These are phyloP conservation scores for Camponotus pennsylvanicus DNA, from an alignment of 1,140 invertebrate species.

Conservation along the genomic window DNA sequence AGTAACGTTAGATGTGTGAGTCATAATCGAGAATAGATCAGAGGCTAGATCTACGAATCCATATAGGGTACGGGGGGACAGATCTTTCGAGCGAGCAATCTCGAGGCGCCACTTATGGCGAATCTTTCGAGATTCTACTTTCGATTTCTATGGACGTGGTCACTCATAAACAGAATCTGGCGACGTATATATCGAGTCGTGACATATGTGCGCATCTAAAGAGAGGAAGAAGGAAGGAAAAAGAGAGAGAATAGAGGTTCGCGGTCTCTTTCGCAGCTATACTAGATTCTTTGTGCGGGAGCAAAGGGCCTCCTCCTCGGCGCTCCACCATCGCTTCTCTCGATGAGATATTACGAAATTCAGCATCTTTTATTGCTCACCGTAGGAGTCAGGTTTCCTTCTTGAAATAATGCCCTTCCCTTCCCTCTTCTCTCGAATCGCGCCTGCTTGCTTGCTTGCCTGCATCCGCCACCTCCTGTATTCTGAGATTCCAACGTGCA, in stretches of 20 bases:
- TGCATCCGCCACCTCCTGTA: neutral
- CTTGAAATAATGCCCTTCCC: constrained; percentile 50
- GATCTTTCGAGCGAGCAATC: constrained; percentile 72
- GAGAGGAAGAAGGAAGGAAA: neutral
- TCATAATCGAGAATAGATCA: constrained; percentile 71
- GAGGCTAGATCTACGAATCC: constrained; percentile 75
- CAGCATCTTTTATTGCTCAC: constrained; percentile 55
- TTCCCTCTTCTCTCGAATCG: constrained; percentile 22
- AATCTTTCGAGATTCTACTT: constrained; percentile 80
- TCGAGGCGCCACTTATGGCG: constrained; percentile 78
- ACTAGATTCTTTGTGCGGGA: constrained; percentile 46
- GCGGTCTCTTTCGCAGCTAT: constrained; percentile 31
- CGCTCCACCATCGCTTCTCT: constrained; percentile 11
- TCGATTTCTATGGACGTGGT: constrained; percentile 75
- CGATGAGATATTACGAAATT: constrained; percentile 69
- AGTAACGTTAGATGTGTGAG: constrained; percentile 68
- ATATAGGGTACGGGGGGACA: constrained; percentile 76
- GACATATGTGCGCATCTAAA: neutral
- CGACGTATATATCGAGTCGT: constrained; percentile 6
- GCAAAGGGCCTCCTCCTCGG: constrained; percentile 20
- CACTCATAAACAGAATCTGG: constrained; percentile 16
- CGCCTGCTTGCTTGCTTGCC: constrained; percentile 19
- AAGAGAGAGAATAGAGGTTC: neutral
- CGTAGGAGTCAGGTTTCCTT: constrained; percentile 55
- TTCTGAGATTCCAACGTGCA: constrained; percentile 17